Base-by-base conservation (phyloP, 2,888 invertebrate species). In the Agelastica alni region DNA sequence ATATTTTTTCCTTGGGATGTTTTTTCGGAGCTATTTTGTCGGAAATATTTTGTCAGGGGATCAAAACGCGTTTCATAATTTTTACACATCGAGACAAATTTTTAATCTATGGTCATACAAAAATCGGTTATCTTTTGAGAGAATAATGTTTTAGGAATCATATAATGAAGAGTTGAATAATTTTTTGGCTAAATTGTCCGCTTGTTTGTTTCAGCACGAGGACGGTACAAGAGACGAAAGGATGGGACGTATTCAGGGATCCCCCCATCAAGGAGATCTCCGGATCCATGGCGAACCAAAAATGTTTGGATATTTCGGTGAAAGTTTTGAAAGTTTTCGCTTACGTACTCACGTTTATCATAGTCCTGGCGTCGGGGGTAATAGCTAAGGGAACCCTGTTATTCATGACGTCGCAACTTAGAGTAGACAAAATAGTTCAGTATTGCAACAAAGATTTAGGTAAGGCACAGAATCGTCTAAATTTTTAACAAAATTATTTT, bases 211-310 rank as follows among this genome's bases (percentile, higher is more conserved):
- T 31, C 81, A 91, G 91, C 74, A 88, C 88, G 78, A 82, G 91
- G 71, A 91, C 91, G 58, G 86, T 91, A 67, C 87, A 87, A 72
- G 92, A 91, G 77, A 91, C 91, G 67, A 93, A 93, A 87, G 91
- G 89, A 85, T 96, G 96, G 96, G 96, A 96, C 83, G 94, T 96
- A 55, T 96, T 96, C 81, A 83, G 94, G 72, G 89, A 93, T 77
- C 89, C 94, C 65, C 95, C 96, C 6, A 88, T 88, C 67, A 91
- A 93, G 78, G 86, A 87, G 78, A 91, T 92, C 78, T 89, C 89
- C 64, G 91, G 92, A 61, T 93, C 93, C 45, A 91, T 91, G 85
- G 91, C 91, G 66, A 90, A 87, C 74, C 91, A 93, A 78, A 86
- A 86, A 76, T 93, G 92, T 76, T 81, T 93, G 73, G 91, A 93